Base-by-base conservation (phyloP, 2,888 invertebrate species). In the Chloroclystis v-ata region DNA sequence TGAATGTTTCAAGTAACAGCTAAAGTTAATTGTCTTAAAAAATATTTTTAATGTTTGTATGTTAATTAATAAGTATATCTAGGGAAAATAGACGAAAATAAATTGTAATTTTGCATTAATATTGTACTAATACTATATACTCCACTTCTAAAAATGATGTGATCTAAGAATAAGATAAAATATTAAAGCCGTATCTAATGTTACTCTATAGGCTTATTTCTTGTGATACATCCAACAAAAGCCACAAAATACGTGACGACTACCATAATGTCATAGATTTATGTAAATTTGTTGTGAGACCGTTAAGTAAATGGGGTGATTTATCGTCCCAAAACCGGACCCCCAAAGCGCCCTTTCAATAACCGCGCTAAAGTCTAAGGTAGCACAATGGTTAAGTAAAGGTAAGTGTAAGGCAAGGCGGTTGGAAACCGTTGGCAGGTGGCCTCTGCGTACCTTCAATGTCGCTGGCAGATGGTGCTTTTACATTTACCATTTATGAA, bases 381-480 rank as follows among this genome's bases (percentile, higher is more conserved):
- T 35, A 8, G 30, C 12, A 41, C 32, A 13, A 43, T 28, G 29
- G 37, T 16, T 43, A 43, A 48, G 43, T 48, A n/a, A 29, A 39
- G 39, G 43, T 39, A 28, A 40, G 32, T 32, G 25, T n/a, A 37
- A 30, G 39, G 33, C 11, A 45, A 53, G 54, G 37, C 56, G 56
- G 59, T 56, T 54, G 43, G 48, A 41, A 52, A 49, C 58, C 43
- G 59, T 57, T 57, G 53, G 61, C 58, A 58, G 59, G 59, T 59
- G 61, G 47, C 52, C 52, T 40, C 29, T 32, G 30, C 26, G 37
- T 42, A 50, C 46, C 40, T 43, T 43, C 38, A 39, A 30, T 46
- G 50, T 50, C 46, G 43, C 28, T 14, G 43, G 43, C 50, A 50
- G 46, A 46, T 46, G 50, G 42, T 28, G 35, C 39, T 33, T 45